Conservation (phyloP, 2,888 invertebrate species). For the Tinea semifulvella region DNA sequence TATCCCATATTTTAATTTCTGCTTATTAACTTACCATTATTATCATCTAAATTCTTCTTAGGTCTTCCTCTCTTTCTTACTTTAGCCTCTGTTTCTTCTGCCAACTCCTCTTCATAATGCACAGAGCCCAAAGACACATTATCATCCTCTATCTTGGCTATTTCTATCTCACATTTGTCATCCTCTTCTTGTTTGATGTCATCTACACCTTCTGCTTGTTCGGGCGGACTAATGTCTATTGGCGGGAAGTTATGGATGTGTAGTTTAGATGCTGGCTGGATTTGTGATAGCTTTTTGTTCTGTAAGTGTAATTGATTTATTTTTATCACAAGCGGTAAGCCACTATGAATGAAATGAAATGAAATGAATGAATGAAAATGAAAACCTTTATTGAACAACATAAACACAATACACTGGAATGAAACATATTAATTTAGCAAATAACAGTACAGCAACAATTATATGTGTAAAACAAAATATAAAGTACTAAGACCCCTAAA, state of each 20-base stretch:
- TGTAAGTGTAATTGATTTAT: too few species aligned
- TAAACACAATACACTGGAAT: too few species aligned
- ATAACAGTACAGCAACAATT: too few species aligned
- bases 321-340: too few species aligned
- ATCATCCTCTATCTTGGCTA: neutral
- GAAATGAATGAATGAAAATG: too few species aligned
- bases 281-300: neutral
- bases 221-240: neutral
- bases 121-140: too few species aligned
- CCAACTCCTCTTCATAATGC: neutral
- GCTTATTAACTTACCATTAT: slow-evolving; percentile 1
- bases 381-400: too few species aligned
- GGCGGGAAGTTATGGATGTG: neutral
- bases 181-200: neutral
- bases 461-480: too few species aligned
- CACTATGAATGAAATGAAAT: too few species aligned
- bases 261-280: neutral
- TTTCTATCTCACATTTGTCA: neutral
- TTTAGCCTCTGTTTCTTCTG: neutral
- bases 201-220: neutral
- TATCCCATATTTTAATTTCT: neutral
- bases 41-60: neutral
- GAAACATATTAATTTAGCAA: too few species aligned
- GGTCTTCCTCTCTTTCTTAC: neutral
- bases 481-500: too few species aligned